These are phyloP conservation scores for Salticus scenicus DNA, from an alignment of 2,888 invertebrate species.

Conservation along the genomic window DNA sequence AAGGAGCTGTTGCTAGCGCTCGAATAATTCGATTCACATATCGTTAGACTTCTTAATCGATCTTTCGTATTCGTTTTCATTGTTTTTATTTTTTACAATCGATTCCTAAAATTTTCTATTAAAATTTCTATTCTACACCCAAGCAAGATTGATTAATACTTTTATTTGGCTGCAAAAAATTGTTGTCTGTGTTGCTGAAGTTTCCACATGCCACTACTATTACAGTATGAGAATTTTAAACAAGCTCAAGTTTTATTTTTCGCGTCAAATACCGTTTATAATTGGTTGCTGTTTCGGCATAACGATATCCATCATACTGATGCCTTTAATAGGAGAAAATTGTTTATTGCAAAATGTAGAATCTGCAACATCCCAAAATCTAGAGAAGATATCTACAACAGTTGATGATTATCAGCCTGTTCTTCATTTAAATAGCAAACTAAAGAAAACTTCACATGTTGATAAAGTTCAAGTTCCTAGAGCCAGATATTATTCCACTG, in stretches of 20 bases:
- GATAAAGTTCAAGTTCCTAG: conserved; percentile 56
- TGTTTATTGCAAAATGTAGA: conserved; percentile 20
- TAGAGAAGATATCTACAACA: not conserved
- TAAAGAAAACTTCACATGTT: conserved; percentile 33
- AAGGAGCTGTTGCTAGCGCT: too few species aligned
- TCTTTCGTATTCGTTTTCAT: too few species aligned
- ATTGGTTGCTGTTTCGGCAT: conserved; percentile 59
- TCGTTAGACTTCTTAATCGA: too few species aligned
- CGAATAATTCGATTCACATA: too few species aligned
- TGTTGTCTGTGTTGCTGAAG: not conserved
- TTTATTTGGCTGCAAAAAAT: too few species aligned
- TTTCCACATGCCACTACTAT: conserved; percentile 38
- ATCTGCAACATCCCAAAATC: too few species aligned
- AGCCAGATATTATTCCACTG: conserved; percentile 90
- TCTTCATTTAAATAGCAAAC: conserved; percentile 55
- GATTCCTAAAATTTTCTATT: too few species aligned
- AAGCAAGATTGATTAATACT: too few species aligned
- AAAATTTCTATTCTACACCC: too few species aligned
- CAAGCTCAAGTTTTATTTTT: conserved; percentile 53
- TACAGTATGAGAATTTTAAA: conserved; percentile 58
- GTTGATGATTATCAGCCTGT: conserved; percentile 67
- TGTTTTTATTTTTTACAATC: too few species aligned
- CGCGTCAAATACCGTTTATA: conserved; percentile 48
- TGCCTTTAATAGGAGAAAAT: conserved; percentile 52
- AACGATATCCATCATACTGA: conserved; percentile 53